Evolutionary conservation across 2,797 vertebrate species (phyloP), one percentile per base, ranked within the genome.

Genomic region (Manis crassicaudata): DNA sequence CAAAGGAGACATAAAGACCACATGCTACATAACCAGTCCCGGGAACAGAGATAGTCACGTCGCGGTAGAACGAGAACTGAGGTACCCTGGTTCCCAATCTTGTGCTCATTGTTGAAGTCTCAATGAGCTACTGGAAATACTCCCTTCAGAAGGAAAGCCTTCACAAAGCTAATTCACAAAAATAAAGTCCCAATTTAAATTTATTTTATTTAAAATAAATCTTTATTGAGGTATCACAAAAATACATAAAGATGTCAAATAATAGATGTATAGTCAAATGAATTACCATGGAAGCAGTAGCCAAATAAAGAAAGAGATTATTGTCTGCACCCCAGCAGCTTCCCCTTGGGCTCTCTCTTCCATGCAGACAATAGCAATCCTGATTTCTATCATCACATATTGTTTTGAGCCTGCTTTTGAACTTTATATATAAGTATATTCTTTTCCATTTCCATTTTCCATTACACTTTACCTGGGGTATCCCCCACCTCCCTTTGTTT

Each of bases 201-300:
- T 40, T 82, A 20, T 58, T 72, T 92, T 83, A 65, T 70, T 96
- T 90, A 63, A 77, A 93, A 9, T 87, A 65, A 35, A 37, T 35
- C 12, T 80, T 54, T 60, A 90, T 75, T 40, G n/a, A 73, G 40
- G 35, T 32, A 70, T 37, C 35, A 85, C 67, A 32, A 32, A 89
- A 86, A 27, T n/a, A 32, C 13, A 92, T 50, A 79, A 93, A 93
- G 7, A 6, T 76, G 27, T 27, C 35, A 82, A 68, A 68, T 67
- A 77, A 62, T 50, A 56, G 3, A 9, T 13, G 3, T 21, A 29
- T 5, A 37, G 40, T 46, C 85, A 90, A 40, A 65, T 54, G 5
- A 40, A 32, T 29, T 84, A 90, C 85, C 43, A 72, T 70, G 46
- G 18, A 81, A 76, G 12, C 4, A 63, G 20, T 29, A 27, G 5